These are phyloP conservation scores for Orientallactaga bullata DNA, from an alignment of 2,113 vertebrate species.

Conservation along the genomic window DNA sequence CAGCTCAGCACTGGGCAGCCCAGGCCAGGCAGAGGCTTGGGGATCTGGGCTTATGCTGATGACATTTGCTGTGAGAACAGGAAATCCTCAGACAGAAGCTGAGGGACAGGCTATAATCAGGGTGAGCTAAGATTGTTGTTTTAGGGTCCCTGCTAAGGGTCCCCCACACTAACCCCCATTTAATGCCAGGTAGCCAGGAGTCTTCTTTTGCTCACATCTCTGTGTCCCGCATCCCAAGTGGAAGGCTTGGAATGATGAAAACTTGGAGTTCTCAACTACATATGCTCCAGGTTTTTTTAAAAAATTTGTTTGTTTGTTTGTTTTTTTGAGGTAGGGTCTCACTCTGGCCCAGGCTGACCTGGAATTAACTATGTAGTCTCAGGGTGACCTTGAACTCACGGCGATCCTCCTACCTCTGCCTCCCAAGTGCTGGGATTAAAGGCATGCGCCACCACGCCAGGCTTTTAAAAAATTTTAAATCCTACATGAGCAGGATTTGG, in stretches of 20 bases:
- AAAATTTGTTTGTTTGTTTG: not conserved
- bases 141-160: not conserved
- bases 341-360: too few species aligned
- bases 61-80: not conserved
- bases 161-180: rapidly evolving
- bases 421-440: too few species aligned
- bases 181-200: not conserved
- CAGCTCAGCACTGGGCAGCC: not conserved
- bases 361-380: too few species aligned
- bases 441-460: too few species aligned
- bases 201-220: not conserved
- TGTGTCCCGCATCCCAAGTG: too few species aligned
- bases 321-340: too few species aligned
- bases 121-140: not conserved
- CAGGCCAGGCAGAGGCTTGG: not conserved
- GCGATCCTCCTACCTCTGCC: too few species aligned
- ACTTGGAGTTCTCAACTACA: not conserved
- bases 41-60: not conserved
- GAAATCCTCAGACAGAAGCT: not conserved
- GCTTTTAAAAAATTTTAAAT: too few species aligned
- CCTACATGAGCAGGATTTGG: slow-evolving; percentile 1
- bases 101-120: too few species aligned
- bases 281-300: not conserved
- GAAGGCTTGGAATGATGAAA: not conserved
- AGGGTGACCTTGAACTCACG: too few species aligned